Evolutionary conservation across 2,113 vertebrate genomes (phyloP), one percentile per base, ranked within the genome.

Genomic region (Istiophorus platypterus): DNA sequence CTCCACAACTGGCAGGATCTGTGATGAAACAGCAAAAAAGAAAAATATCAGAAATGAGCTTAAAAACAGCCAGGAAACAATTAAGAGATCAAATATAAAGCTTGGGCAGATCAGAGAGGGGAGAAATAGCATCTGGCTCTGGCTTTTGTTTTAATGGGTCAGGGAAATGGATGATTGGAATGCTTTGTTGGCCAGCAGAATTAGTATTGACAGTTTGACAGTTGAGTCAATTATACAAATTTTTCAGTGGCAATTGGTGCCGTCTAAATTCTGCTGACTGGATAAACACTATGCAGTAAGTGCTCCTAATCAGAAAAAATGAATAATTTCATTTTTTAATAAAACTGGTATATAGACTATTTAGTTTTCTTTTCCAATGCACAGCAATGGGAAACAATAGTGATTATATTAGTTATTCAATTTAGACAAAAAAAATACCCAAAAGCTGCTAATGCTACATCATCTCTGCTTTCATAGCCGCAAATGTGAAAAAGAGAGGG

Each of bases 1-100:
- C 71, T 99, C 96, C 83, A 99, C 96, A 47, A 98, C 96, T 4
- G 97, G 97, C 64, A 93, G 94, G 76, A 99, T 96, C 97, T 99
- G 88, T 24, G 63, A 78, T 54, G 37, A 71, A 52, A 1, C 56
- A 62, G 65, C 27, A 57, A 76, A 37, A 81, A 34, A 26, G 62
- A 72, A 13, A 7, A 13, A 57, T 24, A 24, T 45, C 1, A 51
- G 20, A 10, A 75, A 58, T 31, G 4, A 77, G 49, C 24, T 37
- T 8, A 59, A 41, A 31, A 67, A 17, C 15, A 71, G 2, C 29
- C 51, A 37, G 39, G 29, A 62, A 74, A 65, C 63, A 72, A 34
- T 72, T 34, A 58, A 56, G 31, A 47, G 62, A 47, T 59, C 24
- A 79, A 17, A 69, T 67, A 54, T 41, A 15, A 76, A 39, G 41